Conservation (phyloP, 2,113 vertebrate species). For the Sisor rabdophorus region DNA sequence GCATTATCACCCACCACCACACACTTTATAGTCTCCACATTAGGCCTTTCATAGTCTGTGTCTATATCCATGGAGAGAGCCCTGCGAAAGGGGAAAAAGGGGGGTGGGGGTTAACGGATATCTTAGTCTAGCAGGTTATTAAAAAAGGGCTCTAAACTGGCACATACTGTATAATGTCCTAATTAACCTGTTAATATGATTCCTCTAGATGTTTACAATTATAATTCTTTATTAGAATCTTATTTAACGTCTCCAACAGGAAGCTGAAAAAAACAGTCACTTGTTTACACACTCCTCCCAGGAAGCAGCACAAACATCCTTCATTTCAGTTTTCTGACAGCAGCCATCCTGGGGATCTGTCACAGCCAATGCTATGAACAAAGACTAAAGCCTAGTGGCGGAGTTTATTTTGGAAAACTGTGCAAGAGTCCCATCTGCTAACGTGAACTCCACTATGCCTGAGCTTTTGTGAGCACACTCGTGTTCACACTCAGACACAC, state of each 20-base stretch:
- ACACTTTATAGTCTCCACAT: conserved; percentile 90
- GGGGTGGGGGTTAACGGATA: neutral
- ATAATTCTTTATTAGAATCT: conserved; percentile 5
- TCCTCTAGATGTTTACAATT: conserved; percentile 21
- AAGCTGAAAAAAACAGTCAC: conserved; percentile 9
- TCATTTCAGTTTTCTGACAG: neutral
- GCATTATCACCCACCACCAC: conserved; percentile 88
- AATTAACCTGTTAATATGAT: neutral
- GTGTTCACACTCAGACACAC: conserved; percentile 17
- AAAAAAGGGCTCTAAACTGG: neutral
- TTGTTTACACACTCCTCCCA: conserved; percentile 3
- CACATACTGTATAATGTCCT: neutral
- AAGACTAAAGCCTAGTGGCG: conserved; percentile 31
- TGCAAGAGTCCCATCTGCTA: conserved; percentile 23
- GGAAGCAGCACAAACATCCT: conserved; percentile 1
- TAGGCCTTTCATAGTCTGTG: conserved; percentile 87
- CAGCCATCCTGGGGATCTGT: conserved; percentile 6
- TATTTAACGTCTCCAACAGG: conserved; percentile 21
- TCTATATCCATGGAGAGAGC: conserved; percentile 83
- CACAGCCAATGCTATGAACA: neutral
- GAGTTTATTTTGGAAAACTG: conserved; percentile 39
- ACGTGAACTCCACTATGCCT: conserved; percentile 19
- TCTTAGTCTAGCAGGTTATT: neutral
- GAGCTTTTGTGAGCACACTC: conserved; percentile 25
- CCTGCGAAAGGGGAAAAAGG: conserved; percentile 51